phyloP scores from a whole-genome alignment of 37 sponge, comb jelly and placozoan species.

The Agelas oroides region DNA sequence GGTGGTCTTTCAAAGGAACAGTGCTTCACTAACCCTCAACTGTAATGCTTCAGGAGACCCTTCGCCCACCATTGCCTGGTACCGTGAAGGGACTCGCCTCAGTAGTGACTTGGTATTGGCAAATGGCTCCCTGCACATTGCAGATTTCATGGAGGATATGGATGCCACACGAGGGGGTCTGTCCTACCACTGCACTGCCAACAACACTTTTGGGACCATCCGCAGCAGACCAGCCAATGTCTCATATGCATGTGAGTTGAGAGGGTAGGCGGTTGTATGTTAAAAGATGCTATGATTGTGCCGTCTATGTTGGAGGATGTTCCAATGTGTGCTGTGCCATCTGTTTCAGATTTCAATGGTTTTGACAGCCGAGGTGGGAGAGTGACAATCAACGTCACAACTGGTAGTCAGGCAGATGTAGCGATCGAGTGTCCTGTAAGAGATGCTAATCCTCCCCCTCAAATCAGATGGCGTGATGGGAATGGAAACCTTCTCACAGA shows the following conservation, averaged over 20 bases:
- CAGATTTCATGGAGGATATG: slow-evolving; percentile 20
- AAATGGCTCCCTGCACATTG: background rate
- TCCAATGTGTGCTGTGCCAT: too few relatives aligned
- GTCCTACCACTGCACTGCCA: slow-evolving; percentile 55
- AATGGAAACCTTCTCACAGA: background rate
- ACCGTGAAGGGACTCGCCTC: background rate
- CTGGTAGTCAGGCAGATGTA: background rate
- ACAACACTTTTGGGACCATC: slow-evolving; percentile 54
- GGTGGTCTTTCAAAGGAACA: slow-evolving; percentile 6
- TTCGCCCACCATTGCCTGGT: slow-evolving; percentile 58
- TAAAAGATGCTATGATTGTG: too few relatives aligned
- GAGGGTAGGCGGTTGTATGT: too few relatives aligned
- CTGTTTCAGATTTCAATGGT: slow-evolving; percentile 37
- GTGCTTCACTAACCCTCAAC: slow-evolving; percentile 4
- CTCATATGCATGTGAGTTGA: slow-evolving; percentile 47
- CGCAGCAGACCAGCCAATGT: slow-evolving; percentile 45
- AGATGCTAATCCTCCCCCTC: too few relatives aligned
- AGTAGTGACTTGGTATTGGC: too few relatives aligned
- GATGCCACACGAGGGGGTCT: slow-evolving; percentile 47
- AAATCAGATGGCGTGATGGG: slow-evolving; percentile 8
- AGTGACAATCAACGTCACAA: background rate
- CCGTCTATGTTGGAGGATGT: too few relatives aligned
- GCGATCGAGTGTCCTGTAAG: slow-evolving; percentile 53
- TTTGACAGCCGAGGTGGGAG: too few relatives aligned
- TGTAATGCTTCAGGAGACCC: slow-evolving; percentile 55